These are phyloP conservation scores for Antedon mediterranea DNA, from an alignment of 53 echinoderm and acorn worm genomes.

Conservation along the genomic window DNA sequence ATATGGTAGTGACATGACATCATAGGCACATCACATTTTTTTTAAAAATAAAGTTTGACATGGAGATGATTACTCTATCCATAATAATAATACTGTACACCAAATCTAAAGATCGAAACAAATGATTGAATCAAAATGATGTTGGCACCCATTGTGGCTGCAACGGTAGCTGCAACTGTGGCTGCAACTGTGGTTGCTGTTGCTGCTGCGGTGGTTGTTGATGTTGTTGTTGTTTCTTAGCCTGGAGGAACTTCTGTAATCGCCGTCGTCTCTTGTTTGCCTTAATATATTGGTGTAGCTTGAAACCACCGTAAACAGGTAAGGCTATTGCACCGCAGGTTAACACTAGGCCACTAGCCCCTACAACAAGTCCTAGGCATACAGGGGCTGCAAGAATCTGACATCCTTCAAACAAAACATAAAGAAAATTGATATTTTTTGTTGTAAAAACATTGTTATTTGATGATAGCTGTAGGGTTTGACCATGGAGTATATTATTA, in stretches of 20 bases:
- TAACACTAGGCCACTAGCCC: slow-evolving; percentile 23
- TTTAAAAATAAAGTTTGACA: too few relatives aligned
- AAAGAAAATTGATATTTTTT: too few relatives aligned
- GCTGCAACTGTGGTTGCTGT: neutral
- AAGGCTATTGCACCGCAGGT: neutral
- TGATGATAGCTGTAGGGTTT: too few relatives aligned
- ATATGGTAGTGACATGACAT: too few relatives aligned
- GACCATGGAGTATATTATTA: too few relatives aligned
- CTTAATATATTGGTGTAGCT: neutral
- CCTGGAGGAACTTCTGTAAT: neutral
- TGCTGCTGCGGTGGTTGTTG: neutral
- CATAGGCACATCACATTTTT: too few relatives aligned
- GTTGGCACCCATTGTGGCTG: too few relatives aligned
- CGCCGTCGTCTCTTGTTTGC: neutral
- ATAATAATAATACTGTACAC: too few relatives aligned
- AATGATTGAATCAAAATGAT: too few relatives aligned
- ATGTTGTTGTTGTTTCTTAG: neutral
- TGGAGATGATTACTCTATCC: too few relatives aligned
- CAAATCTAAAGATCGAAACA: too few relatives aligned
- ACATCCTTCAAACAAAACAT: slow-evolving; percentile 9
- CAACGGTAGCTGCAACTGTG: neutral
- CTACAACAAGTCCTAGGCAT: slow-evolving; percentile 13
- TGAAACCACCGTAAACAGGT: neutral
- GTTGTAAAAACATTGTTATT: too few relatives aligned
- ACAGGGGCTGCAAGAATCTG: slow-evolving; percentile 22